A percentile compares a stretch with the other conserved stretches of the same genome.
phyloP scores from a whole-genome alignment of 1,140 invertebrate genomes.

The Orchesella cincta region DNA sequence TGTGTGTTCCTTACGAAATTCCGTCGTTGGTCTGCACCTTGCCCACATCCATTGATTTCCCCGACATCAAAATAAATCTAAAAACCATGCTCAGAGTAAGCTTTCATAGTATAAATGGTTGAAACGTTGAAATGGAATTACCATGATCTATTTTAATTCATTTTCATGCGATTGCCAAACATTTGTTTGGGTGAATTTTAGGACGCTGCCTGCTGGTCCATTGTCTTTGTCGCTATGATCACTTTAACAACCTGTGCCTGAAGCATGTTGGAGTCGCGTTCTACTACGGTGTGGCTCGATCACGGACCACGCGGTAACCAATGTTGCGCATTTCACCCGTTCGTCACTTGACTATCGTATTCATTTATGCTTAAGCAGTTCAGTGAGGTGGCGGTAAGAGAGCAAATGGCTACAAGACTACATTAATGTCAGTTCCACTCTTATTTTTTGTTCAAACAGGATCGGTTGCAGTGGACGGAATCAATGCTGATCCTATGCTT shows the following conservation, averaged over 20 bases:
- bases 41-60: constrained; percentile 57
- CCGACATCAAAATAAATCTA: constrained; percentile 58
- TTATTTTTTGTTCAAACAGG: constrained; percentile 56
- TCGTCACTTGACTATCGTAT: constrained; percentile 66
- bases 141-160: constrained; percentile 20
- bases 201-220: constrained; percentile 88
- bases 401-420: too few species aligned
- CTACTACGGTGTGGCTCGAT: constrained; percentile 96
- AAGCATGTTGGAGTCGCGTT: constrained; percentile 97
- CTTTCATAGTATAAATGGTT: constrained; percentile 56
- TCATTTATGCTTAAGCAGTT: constrained; percentile 3
- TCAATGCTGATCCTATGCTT: constrained; percentile 79
- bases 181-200: constrained; percentile 54
- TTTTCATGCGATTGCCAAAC: constrained; percentile 28
- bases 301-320: constrained; percentile 97
- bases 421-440: background rate
- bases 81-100: constrained; percentile 57
- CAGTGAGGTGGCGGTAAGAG: too few species aligned
- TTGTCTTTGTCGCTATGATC: constrained; percentile 95
- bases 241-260: constrained; percentile 95
- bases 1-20: constrained; percentile 70
- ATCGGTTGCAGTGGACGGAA: constrained; percentile 83
- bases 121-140: background rate
- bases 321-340: constrained; percentile 89
- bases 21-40: constrained; percentile 66